Conservation (phyloP, 2,797 vertebrate genomes). For the Peromyscus eremicus region DNA sequence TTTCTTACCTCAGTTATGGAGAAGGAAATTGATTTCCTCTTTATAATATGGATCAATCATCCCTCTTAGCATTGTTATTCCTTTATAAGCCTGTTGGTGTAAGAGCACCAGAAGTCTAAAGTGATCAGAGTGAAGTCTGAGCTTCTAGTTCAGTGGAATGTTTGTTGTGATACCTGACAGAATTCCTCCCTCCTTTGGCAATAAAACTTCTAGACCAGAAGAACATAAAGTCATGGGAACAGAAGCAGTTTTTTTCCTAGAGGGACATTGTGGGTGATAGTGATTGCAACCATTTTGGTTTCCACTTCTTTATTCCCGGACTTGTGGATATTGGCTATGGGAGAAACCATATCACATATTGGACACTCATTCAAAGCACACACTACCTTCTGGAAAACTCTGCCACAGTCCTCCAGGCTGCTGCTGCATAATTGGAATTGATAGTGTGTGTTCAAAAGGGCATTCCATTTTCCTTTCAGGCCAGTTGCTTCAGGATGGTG, state of each 20-base stretch:
- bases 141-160: not conserved
- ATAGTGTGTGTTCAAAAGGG: not conserved
- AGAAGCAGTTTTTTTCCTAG: not conserved
- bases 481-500: not conserved
- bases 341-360: not conserved
- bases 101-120: not conserved
- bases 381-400: too few relatives aligned
- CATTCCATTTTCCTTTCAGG: not conserved
- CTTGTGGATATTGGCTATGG: not conserved
- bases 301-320: not conserved
- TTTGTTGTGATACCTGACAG: not conserved
- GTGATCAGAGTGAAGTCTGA: not conserved
- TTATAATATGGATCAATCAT: not conserved
- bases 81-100: not conserved
- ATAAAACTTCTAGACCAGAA: not conserved
- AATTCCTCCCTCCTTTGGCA: not conserved
- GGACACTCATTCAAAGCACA: not conserved
- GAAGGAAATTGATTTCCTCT: not conserved
- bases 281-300: not conserved
- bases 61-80: not conserved
- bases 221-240: not conserved
- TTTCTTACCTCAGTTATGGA: not conserved
- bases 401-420: too few relatives aligned
- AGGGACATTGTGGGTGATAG: not conserved
- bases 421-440: not conserved